phyloP scores from a whole-genome alignment of 2,888 invertebrate species.

The Lapara coniferarum region DNA sequence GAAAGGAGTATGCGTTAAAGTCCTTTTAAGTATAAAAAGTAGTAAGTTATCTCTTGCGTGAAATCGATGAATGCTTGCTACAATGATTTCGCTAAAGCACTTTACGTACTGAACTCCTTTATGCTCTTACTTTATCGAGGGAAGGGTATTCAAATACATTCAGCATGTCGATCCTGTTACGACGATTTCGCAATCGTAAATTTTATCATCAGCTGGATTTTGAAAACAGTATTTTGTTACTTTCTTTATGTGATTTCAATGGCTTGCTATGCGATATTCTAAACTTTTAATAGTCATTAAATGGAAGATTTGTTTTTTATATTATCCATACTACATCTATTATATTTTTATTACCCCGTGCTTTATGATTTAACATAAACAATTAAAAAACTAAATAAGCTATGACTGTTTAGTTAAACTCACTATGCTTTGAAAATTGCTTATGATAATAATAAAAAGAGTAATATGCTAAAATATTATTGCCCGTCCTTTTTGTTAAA shows the following conservation, averaged over 20 bases:
- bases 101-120: conserved; percentile 22
- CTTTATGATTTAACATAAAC: too few species aligned
- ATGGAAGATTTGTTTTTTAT: too few species aligned
- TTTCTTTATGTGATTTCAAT: conserved; percentile 4
- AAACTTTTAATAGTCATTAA: not conserved
- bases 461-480: too few species aligned
- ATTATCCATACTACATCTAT: too few species aligned
- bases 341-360: too few species aligned
- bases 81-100: conserved; percentile 30
- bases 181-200: conserved; percentile 60
- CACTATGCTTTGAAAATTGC: too few species aligned
- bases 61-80: conserved; percentile 2
- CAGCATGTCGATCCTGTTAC: conserved; percentile 59
- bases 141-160: conserved; percentile 38
- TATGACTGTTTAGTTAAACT: too few species aligned
- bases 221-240: conserved; percentile 30
- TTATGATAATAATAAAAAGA: too few species aligned
- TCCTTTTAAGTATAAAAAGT: too few species aligned
- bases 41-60: too few species aligned
- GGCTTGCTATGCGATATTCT: not conserved
- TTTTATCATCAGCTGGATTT: conserved; percentile 53
- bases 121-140: conserved; percentile 23
- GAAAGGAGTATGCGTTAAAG: not conserved
- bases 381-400: too few species aligned
- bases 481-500: too few species aligned